Base-by-base conservation (phyloP, 2,113 vertebrate genomes). In the Xiphophorus maculatus region DNA sequence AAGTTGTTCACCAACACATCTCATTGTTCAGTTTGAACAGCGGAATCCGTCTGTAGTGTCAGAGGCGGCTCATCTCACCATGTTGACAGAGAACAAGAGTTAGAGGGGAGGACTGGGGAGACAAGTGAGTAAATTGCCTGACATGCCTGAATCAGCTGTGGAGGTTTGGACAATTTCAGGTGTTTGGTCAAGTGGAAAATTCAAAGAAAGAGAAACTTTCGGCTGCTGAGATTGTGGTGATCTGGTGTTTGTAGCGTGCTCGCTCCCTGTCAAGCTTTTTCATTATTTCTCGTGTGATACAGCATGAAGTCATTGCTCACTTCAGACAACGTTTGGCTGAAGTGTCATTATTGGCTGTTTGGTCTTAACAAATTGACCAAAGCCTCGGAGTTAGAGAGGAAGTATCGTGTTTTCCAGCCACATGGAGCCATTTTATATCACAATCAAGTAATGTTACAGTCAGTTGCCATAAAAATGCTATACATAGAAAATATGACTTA, bases 101-200 rank as follows among this genome's bases (percentile, higher is more conserved):
- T 73, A 9, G 40, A 54, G 71, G 29, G 60, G 63, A 78, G 77
- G 37, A 35, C 25, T 15, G 32, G 54, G 32, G 27, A 28, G 28
- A 72, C 3, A 13, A 48, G 44, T 44, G 76, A 67, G 78, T 65
- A 87, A 87, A 87, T 84, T 85, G 77, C 71, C 37, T 0, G 72
- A 78, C 80, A 79, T 35, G 69, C 37, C 54, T 77, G 87, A 89
- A 86, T 80, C 77, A 76, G 66, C 48, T 74, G 28, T 54, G 67
- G 42, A 84, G 69, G 77, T 69, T 62, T 77, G 68, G 61, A 73
- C 80, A 78, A 83, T 87, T 84, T 90, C 66, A 88, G 63, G 79
- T 88, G 75, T 89, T 87, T 83, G 83, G 65, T 71, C 69, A 74
- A 82, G 87, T 73, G 80, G 86, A 91, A 93, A 88, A 87, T 88